Evolutionary conservation across 2,113 vertebrate genomes (phyloP), one percentile per base, ranked within the genome.

Genomic region (Fregetta grallaria): DNA sequence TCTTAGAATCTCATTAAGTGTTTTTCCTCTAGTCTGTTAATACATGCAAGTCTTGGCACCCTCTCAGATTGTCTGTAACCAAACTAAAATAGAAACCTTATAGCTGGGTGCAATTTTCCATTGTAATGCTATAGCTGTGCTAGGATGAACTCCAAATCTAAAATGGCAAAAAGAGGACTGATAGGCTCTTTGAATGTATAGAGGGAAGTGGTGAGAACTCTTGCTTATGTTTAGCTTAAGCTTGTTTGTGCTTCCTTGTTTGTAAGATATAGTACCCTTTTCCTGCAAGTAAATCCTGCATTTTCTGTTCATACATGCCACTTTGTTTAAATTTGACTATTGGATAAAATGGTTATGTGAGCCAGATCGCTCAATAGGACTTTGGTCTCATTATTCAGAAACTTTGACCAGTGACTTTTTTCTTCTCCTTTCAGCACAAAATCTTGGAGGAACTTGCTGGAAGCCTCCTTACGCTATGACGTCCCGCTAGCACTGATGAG

Each of bases 11-110:
- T 84, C 56, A 40, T 90, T 85, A 85, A 49, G 53, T 30, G 30
- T 14, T 59, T 89, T 95, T 91, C 6, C 40, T 78, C 25, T 73
- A 42, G 62, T 38, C 30, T 86, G n/a, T 66, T 91, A 91, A 89
- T 86, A 40, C 26, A 53, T 91, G 68, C 55, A 81, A 18, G 49
- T 90, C 78, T 77, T 70, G 29, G 13, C 72, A 78, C 16, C 5
- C 44, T 85, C 56, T 29, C 34, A 75, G 66, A 47, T 78, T 67
- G 12, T 82, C 25, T 86, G 52, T 86, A 77, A 50, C 44, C 15
- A 34, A 36, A 47, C 56, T 61, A 14, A 59, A 78, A 61, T 85
- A 74, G 68, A 79, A 88, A 16, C 10, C 38, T 62, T 74, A 40
- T 9, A 72, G 56, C 50, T 84, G n/a, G 30, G 17, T 70, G 40